phyloP scores from a whole-genome alignment of 2,888 invertebrate species.

The Cetonia aurata region DNA sequence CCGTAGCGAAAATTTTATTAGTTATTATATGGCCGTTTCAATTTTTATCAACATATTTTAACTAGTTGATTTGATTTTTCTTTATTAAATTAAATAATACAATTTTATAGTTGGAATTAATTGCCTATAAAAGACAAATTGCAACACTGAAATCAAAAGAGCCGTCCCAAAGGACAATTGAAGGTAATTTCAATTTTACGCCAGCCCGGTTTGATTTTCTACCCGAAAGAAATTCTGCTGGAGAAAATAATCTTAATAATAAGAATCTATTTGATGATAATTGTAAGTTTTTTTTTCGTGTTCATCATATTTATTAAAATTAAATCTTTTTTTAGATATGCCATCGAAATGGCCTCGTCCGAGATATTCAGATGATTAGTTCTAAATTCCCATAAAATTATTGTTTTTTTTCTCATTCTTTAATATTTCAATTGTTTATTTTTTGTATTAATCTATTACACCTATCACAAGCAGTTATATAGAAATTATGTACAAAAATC shows the following conservation, averaged over 20 bases:
- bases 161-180: background rate
- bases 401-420: background rate
- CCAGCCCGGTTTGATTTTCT: background rate
- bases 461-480: no score
- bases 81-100: no score
- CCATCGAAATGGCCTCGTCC: slow-evolving; percentile 17
- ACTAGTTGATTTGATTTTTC: no score
- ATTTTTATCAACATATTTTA: no score
- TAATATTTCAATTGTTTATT: slow-evolving; percentile 10
- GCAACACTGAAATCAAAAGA: slow-evolving; percentile 18
- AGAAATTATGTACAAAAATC: slow-evolving; percentile 12
- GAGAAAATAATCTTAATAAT: background rate
- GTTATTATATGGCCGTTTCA: no score
- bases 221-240: background rate
- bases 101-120: slow-evolving; percentile 38
- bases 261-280: background rate
- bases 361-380: slow-evolving; percentile 30
- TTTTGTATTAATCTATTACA: background rate
- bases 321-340: slow-evolving; percentile 18
- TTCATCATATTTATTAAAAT: no score
- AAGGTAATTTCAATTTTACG: background rate
- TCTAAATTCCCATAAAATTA: background rate
- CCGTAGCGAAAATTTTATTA: no score
- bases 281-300: no score
- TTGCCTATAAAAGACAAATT: slow-evolving; percentile 38